Evolutionary conservation across 1,140 invertebrate genomes (phyloP).

Genomic region (Streblospio benedicti): DNA sequence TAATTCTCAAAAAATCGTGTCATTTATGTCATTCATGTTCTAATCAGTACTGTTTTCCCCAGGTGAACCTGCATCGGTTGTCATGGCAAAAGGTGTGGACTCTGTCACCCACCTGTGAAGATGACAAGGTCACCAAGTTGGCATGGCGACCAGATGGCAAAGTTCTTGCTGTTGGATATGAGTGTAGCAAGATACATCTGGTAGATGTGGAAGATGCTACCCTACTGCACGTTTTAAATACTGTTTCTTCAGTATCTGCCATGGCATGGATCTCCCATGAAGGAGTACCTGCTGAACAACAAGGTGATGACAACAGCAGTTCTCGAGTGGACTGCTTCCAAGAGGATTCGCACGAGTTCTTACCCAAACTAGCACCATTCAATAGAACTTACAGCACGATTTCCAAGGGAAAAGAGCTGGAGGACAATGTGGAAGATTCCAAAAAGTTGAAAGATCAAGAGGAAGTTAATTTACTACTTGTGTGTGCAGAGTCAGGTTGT

Average conservation of each 20-base stretch:
- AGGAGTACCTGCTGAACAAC: conserved; percentile 43
- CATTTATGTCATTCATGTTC: no score
- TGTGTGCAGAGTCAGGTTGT: conserved; percentile 64
- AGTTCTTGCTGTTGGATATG: conserved; percentile 62
- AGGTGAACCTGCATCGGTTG: conserved; percentile 82
- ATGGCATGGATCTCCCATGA: conserved; percentile 51
- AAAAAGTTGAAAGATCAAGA: conserved; percentile 59
- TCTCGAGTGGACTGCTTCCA: conserved; percentile 31
- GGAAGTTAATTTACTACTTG: conserved; percentile 66
- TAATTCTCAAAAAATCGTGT: no score
- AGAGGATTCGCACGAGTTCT: conserved; percentile 46
- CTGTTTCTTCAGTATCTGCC: conserved; percentile 51
- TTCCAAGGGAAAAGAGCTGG: conserved; percentile 25
- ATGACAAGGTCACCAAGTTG: conserved; percentile 50
- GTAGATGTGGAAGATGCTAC: conserved; percentile 82
- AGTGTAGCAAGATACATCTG: conserved; percentile 62
- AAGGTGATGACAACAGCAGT: conserved; percentile 41
- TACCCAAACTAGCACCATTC: conserved; percentile 55
- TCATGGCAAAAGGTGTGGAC: conserved; percentile 89
- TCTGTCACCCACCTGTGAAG: conserved; percentile 63
- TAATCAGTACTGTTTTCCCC: no score
- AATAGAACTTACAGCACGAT: neutral
- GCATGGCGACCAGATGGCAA: conserved; percentile 93
- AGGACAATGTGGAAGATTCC: conserved; percentile 57
- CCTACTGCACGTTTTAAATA: conserved; percentile 59